phyloP scores from a whole-genome alignment of 2,888 invertebrate species.

The Noctua janthe region DNA sequence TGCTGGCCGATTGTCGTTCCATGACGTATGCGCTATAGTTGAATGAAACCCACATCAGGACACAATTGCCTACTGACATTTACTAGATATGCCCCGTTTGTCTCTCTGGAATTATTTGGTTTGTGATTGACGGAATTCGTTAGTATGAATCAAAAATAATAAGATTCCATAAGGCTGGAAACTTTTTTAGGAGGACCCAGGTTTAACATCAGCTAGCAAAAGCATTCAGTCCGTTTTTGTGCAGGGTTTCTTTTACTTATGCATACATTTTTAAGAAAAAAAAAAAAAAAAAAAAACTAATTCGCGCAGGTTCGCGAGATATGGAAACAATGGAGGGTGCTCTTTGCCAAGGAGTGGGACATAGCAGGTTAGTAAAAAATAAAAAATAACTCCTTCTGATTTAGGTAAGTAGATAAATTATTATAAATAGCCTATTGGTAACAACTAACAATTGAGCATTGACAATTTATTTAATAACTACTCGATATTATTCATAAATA shows the following conservation, averaged over 20 bases:
- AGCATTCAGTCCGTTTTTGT: not conserved
- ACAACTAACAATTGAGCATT: no score
- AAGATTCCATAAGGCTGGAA: not conserved
- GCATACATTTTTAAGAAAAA: not conserved
- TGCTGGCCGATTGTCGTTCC: not conserved
- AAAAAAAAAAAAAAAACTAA: not conserved
- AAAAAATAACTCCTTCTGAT: no score
- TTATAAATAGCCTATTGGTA: no score
- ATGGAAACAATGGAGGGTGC: no score
- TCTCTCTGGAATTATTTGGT: not conserved
- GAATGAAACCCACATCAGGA: not conserved
- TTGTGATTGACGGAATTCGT: no score
- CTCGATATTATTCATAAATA: no score
- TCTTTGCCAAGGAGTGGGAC: no score
- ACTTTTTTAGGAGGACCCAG: not conserved
- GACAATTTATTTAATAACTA: no score
- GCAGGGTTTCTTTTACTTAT: not conserved
- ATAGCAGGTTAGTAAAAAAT: no score
- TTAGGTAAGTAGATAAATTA: no score
- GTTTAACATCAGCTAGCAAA: not conserved
- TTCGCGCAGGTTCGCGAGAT: no score
- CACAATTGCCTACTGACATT: not conserved
- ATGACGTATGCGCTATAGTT: not conserved
- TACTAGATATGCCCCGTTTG: not conserved
- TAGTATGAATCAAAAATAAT: not conserved